Evolutionary conservation across 2,888 invertebrate species (phyloP).

Genomic region (Arge pagana): DNA sequence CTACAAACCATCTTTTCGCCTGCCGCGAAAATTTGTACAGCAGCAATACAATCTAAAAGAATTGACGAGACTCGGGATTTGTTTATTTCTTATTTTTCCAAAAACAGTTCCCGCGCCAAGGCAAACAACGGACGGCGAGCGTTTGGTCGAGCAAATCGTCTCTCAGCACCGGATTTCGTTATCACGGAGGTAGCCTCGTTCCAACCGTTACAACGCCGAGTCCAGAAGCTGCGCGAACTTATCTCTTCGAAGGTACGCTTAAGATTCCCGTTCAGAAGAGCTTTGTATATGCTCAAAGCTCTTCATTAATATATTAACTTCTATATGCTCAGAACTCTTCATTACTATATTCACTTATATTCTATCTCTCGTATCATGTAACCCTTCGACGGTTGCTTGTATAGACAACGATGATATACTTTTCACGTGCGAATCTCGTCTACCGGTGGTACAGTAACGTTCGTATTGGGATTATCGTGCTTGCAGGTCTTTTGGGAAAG

Average conservation of each 20-base stretch:
- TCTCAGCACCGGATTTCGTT: conserved; percentile 82
- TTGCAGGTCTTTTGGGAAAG: conserved; percentile 65
- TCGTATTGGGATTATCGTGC: neutral
- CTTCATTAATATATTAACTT: neutral
- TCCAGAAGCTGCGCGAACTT: conserved; percentile 86
- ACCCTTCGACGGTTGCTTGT: no score
- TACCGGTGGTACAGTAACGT: no score
- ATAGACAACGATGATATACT: neutral
- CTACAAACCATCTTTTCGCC: no score
- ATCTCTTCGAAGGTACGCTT: conserved; percentile 86
- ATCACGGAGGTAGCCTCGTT: conserved; percentile 83
- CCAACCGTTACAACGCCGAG: conserved; percentile 79
- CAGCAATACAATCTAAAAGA: no score
- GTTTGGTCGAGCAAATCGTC: conserved; percentile 91
- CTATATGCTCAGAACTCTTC: neutral
- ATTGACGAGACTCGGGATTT: no score
- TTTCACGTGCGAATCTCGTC: neutral
- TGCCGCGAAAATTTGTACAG: no score
- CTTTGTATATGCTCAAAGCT: neutral
- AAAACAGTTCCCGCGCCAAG: conserved; percentile 69
- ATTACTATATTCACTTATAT: conserved; percentile 2
- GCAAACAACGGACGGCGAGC: conserved; percentile 82
- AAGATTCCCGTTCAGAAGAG: neutral
- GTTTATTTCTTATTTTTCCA: conserved; percentile 16
- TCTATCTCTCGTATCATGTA: no score